Evolutionary conservation across 2,888 invertebrate species (phyloP).

Genomic region (Dolichomitus sp.): DNA sequence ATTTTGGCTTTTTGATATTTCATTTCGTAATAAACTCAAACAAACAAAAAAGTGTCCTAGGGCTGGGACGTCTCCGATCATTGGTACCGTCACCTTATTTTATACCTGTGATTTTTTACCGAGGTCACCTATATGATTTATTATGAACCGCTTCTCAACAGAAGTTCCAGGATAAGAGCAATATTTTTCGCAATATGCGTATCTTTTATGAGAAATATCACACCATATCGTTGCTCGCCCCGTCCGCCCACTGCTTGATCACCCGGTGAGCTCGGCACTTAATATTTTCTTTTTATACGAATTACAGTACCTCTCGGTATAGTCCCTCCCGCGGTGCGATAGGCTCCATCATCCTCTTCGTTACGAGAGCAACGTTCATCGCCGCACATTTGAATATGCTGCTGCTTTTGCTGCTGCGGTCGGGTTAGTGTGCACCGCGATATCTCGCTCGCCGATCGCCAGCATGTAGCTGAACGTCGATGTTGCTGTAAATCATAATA

Average conservation of each 20-base stretch:
- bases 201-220: conserved; percentile 8
- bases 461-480: conserved; percentile 79
- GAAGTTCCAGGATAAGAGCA: neutral
- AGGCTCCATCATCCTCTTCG: conserved; percentile 45
- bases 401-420: conserved; percentile 49
- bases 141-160: neutral
- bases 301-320: conserved; percentile 48
- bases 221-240: neutral
- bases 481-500: conserved; percentile 84
- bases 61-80: too few species aligned
- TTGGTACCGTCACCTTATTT: too few species aligned
- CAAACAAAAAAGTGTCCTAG: too few species aligned
- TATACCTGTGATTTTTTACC: neutral
- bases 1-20: too few species aligned
- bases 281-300: conserved; percentile 48
- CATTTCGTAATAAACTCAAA: too few species aligned
- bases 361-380: conserved; percentile 78
- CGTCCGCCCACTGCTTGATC: conserved; percentile 27
- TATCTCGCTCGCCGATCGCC: conserved; percentile 82
- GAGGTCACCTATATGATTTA: neutral
- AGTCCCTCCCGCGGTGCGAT: conserved; percentile 39
- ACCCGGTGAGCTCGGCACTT: conserved; percentile 15
- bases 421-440: conserved; percentile 57
- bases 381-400: conserved; percentile 81
- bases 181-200: neutral